Evolutionary conservation across 2,797 vertebrate species (phyloP), one percentile per base, ranked within the genome.

Genomic region (Acestrorhynchus altus): DNA sequence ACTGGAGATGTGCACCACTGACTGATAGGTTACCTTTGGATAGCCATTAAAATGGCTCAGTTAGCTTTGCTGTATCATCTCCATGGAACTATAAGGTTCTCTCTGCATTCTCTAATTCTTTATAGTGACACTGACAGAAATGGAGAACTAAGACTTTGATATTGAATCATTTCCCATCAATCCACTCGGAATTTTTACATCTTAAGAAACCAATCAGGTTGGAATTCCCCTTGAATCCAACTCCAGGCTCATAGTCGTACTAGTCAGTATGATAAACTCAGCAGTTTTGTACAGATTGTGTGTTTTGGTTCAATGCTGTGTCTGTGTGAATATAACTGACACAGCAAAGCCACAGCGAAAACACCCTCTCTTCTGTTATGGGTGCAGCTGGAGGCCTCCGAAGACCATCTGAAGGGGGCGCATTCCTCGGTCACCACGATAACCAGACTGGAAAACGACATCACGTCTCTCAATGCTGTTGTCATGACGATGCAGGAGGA

Each of bases 351-450:
- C 81, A 85, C 84, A 81, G 84, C 89, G 88, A 83, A 92, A 93
- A 92, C 89, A 82, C 87, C 81, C 86, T 98, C 91, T 96, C 94
- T 96, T 99, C 88, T 98, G 94, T 98, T 97, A 91, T 71, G 94
- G 95, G 94, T 94, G 89, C 95, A 99, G 98, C 95, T 98, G 85
- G 93, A 93, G 63, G 91, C 94, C 81, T 95, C 96, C 39, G 94
- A 96, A 84, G 92, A 89, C 15, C 87, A 90, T 87, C 92, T 97
- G 39, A 93, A 15, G 87, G 92, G 93, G 84, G 92, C 91, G 69
- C 90, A 92, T 54, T 90, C 93, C 76, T 86, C 93, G 42, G 51
- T 90, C 80, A 91, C 95, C 87, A 28, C 91, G 90, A 89, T 94
- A 80, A 90, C 90, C 54, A 89, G 89, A 52, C 94, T 97, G 86